Evolutionary conservation across 2,888 invertebrate species (phyloP), one percentile per base, ranked within the genome.

Genomic region (Nomada flava): DNA sequence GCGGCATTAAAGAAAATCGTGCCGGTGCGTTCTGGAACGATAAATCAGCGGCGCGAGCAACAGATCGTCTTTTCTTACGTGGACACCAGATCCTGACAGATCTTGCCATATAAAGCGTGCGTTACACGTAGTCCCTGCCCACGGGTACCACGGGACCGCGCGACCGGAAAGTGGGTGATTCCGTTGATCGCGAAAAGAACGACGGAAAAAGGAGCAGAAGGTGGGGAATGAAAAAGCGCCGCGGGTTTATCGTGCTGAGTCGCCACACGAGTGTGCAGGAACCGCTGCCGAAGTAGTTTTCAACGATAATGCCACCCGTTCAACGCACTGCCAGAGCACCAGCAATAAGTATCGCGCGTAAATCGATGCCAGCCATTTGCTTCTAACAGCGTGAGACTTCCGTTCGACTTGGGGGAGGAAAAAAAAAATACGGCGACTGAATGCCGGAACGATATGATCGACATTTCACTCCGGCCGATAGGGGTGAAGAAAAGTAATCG

Each of bases 41-140:
- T 87, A 87, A 87, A 87, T 87, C 87, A 87, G 86, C 63, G 44
- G 64, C 65, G 76, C 69, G 85, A 85, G 84, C 83, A 77, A 79
- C 70, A 68, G 85, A 78, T 79, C 88, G 53, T 65, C 79, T 59
- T 84, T 85, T 84, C 78, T 77, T 86, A 71, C 80, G 52, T 53
- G 80, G 70, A 74, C 71, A 68, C 36, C 70, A 55, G 78, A 83
- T 80, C 79, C 79, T 83, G 86, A 86, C 77, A 67, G 86, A 87
- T 84, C 87, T 85, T 57, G 72, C 87, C 79, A 73, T 85, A 86
- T 86, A 86, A 86, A 88, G 84, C 69, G 79, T 59, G 76, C 70
- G 79, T 88, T 88, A 88, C 79, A 81, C 65, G 81, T 26, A 59
- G 70, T 62, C 62, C 13, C 23, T 62, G 70, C 23, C 68, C 20